A percentile compares a stretch with the other conserved stretches of the same genome.
Evolutionary conservation across 2,797 vertebrate genomes (phyloP).

Genomic region (Smutsia temminckii): DNA sequence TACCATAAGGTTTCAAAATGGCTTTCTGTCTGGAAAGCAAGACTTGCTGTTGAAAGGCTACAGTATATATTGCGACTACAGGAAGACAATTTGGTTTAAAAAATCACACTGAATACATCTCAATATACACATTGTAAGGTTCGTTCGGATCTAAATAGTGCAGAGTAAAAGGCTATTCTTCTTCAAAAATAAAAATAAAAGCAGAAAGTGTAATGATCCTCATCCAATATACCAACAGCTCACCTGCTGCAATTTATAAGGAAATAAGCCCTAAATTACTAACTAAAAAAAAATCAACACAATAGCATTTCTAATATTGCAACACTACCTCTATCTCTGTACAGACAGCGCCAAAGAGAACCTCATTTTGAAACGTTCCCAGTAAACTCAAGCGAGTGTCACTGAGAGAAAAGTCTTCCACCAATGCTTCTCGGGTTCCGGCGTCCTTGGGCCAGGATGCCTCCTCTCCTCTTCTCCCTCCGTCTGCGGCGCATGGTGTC

Average conservation of each 20-base stretch:
- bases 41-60: constrained; percentile 90
- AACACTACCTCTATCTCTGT: constrained; percentile 87
- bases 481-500: constrained; percentile 92
- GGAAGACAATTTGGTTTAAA: constrained; percentile 95
- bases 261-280: constrained; percentile 82
- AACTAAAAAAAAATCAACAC: constrained; percentile 88
- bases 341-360: constrained; percentile 90
- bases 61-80: constrained; percentile 91
- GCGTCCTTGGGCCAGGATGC: constrained; percentile 68
- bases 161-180: constrained; percentile 88
- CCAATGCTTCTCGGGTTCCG: constrained; percentile 58
- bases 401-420: constrained; percentile 74
- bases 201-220: constrained; percentile 89
- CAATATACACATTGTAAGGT: constrained; percentile 92
- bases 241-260: constrained; percentile 81
- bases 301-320: constrained; percentile 87
- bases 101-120: constrained; percentile 95
- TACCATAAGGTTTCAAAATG: constrained; percentile 84
- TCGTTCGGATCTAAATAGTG: constrained; percentile 94
- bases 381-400: constrained; percentile 85
- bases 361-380: constrained; percentile 87
- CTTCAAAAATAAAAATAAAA: constrained; percentile 87
- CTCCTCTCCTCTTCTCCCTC: constrained; percentile 90
- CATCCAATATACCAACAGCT: constrained; percentile 91
- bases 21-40: constrained; percentile 91